phyloP scores from a whole-genome alignment of 2,113 vertebrate species.

The Ciconia boyciana region DNA sequence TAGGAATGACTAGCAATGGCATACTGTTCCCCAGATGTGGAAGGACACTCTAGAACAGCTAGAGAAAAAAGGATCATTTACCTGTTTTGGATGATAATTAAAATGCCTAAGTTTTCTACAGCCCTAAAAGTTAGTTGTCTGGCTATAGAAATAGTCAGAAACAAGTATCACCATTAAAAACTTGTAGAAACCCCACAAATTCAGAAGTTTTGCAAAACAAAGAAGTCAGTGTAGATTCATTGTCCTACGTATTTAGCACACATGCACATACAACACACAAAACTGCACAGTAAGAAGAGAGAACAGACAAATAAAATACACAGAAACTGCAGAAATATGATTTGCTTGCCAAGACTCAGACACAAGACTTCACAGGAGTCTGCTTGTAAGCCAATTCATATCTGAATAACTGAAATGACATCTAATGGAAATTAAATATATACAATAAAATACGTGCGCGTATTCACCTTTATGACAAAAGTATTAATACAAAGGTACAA shows the following conservation, averaged over 20 bases:
- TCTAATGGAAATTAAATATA: slow-evolving; percentile 16
- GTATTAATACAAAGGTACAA: slow-evolving; percentile 53
- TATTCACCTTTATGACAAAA: slow-evolving; percentile 20
- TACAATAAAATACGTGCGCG: not conserved
- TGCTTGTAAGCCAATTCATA: not conserved
- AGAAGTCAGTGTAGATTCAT: not conserved
- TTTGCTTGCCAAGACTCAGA: slow-evolving; percentile 6
- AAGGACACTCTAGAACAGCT: not conserved
- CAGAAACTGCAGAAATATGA: not conserved
- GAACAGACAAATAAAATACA: not conserved
- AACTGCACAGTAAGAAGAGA: not conserved
- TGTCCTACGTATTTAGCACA: not conserved
- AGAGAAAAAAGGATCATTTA: not conserved
- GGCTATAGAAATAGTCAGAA: not conserved
- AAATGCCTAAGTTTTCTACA: not conserved
- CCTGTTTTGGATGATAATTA: not conserved
- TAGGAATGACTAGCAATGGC: not conserved
- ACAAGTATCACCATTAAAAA: not conserved
- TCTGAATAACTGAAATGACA: slow-evolving; percentile 1
- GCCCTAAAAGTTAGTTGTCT: not conserved
- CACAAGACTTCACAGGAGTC: not conserved
- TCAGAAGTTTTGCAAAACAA: not conserved
- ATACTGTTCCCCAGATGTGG: not conserved
- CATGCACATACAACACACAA: not conserved
- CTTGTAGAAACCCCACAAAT: not conserved